Evolutionary conservation across 1,140 invertebrate species (phyloP), one percentile per base, ranked within the genome.

Genomic region (Pseudomyrmex gracilis): DNA sequence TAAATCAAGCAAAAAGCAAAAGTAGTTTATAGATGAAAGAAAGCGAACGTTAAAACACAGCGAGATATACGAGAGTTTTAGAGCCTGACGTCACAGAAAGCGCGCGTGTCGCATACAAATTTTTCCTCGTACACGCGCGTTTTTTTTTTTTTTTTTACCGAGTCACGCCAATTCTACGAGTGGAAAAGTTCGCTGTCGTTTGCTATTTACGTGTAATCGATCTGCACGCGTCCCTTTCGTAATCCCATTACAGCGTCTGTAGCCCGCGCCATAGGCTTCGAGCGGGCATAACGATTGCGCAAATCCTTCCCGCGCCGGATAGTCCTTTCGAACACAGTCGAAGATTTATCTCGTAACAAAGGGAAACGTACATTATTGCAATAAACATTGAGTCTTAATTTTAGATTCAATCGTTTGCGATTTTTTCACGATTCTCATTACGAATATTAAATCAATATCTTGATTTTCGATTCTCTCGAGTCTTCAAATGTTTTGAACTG

Each of bases 181-280:
- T 47, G 43, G 45, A 80, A 80, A 80, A 80, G 74, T 67, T 67
- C 61, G 73, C 24, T 64, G 34, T 64, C 61, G 34, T 43, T 45
- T 47, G 34, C 51, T 67, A 51, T 77, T 74, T 73, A 55, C 47
- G 58, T 58, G 47, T 82, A 82, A 74, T 82, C 78, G 78, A 82
- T 82, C 58, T 55, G 78, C 45, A 51, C 57, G 68, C 70, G 9
- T 53, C 78, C 57, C 60, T 82, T 67, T 74, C 70, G 68, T 74
- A 74, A 73, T 73, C 71, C 68, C 49, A 82, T 73, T 82, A 73
- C 34, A 61, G 17, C 10, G 78, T 2, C 53, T 58, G 45, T 80
- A 80, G 71, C 76, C 17, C 76, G 67, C 43, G 45, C 12, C 22
- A 17, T n/a, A 20, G 53, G 66, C 43, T 71, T 71, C 20, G 34